These are phyloP conservation scores for Phocoena sinus DNA, from an alignment of 2,113 vertebrate genomes.

Conservation along the genomic window DNA sequence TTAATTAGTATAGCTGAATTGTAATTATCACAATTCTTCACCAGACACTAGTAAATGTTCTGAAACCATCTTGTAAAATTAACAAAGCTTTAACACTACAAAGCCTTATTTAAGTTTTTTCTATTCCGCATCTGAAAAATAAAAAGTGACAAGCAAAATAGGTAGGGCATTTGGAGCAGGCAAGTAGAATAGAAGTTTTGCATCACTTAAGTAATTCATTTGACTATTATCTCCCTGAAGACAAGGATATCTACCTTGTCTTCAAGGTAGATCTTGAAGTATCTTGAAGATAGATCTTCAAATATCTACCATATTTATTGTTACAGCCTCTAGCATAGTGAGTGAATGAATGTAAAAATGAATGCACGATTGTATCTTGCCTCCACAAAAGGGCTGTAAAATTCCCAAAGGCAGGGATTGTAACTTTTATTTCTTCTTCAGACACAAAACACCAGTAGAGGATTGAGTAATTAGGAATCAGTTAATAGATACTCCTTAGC, in stretches of 20 bases:
- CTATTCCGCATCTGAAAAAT: conserved; percentile 13
- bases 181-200: not conserved
- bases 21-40: conserved; percentile 70
- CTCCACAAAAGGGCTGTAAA: not conserved
- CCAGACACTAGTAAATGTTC: conserved; percentile 55
- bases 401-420: not conserved
- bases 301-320: not conserved
- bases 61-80: conserved; percentile 61
- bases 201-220: not conserved
- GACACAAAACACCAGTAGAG: not conserved
- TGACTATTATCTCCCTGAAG: not conserved
- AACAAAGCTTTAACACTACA: conserved; percentile 58
- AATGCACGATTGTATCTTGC: not conserved
- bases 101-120: conserved; percentile 43
- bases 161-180: not conserved
- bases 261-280: too few species aligned
- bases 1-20: conserved; percentile 70
- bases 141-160: not conserved
- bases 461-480: not conserved
- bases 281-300: too few species aligned
- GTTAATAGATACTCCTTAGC: not conserved
- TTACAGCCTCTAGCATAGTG: not conserved
- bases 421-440: conserved; percentile 1
- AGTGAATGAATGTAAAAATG: not conserved
- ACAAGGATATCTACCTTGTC: not conserved